These are phyloP conservation scores for Branchellion lobata DNA, from an alignment of 2,888 invertebrate species.

Conservation along the genomic window DNA sequence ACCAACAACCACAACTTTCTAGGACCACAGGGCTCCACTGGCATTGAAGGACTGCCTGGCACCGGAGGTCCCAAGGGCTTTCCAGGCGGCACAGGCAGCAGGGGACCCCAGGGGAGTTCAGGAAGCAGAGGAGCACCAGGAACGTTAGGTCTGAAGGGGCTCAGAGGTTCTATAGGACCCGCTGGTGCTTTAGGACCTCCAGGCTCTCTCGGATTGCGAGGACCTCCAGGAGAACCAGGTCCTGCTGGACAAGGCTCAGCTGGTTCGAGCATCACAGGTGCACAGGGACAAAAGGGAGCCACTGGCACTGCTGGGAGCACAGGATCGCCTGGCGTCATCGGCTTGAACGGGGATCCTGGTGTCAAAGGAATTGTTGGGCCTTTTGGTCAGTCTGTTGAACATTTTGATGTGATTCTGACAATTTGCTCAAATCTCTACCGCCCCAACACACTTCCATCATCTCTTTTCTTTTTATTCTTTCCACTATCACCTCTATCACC, in stretches of 20 bases:
- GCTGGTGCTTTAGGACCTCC: neutral
- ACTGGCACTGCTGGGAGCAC: slow-evolving; percentile 42
- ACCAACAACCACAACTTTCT: no score
- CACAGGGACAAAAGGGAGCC: slow-evolving; percentile 44
- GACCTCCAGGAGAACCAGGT: slow-evolving; percentile 24
- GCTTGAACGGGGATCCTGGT: slow-evolving; percentile 42
- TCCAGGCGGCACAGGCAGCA: slow-evolving; percentile 41
- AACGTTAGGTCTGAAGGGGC: neutral
- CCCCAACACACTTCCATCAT: no score
- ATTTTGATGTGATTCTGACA: no score
- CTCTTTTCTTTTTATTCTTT: no score
- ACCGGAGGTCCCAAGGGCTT: slow-evolving; percentile 26
- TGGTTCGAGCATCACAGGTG: slow-evolving; percentile 37
- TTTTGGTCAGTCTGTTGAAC: no score
- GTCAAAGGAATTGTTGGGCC: no score
- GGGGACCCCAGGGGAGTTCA: slow-evolving; percentile 44
- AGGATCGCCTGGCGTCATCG: slow-evolving; percentile 41
- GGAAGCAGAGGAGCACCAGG: slow-evolving; percentile 41
- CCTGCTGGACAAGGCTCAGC: neutral
- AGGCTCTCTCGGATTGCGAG: neutral
- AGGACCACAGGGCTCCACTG: slow-evolving; percentile 31
- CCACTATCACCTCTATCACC: no score
- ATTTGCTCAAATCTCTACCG: no score
- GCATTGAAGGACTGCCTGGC: slow-evolving; percentile 33
- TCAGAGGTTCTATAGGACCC: neutral